These are phyloP conservation scores for Sinocyclocheilus anophthalmus DNA, from an alignment of 2,113 vertebrate genomes.

Conservation along the genomic window DNA sequence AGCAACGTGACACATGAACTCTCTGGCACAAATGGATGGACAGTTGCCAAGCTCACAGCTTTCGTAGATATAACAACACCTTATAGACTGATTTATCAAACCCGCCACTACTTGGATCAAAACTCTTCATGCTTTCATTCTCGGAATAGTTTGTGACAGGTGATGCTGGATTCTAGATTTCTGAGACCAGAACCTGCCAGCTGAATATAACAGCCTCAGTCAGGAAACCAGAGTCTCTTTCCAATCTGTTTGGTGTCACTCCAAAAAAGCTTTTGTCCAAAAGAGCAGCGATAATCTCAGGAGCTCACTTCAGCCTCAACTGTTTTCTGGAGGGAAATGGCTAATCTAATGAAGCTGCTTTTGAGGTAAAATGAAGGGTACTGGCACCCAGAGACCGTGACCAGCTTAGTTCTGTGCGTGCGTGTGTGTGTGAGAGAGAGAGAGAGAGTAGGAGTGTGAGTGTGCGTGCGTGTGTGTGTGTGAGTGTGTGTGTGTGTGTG, in stretches of 20 bases:
- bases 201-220: constrained; percentile 48
- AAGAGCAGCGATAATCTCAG: constrained; percentile 67
- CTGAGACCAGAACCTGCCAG: constrained; percentile 10
- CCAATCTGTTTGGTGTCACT: constrained; percentile 67
- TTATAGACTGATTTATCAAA: background rate
- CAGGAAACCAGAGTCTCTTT: constrained; percentile 59
- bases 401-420: background rate
- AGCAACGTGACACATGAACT: constrained; percentile 68
- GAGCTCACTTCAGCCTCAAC: constrained; percentile 66
- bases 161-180: background rate
- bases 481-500: too few relatives aligned
- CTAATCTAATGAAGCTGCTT: constrained; percentile 55
- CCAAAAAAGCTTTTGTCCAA: constrained; percentile 69
- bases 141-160: background rate
- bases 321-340: constrained; percentile 62
- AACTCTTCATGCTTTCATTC: background rate
- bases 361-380: constrained; percentile 40
- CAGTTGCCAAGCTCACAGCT: constrained; percentile 64
- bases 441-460: too few relatives aligned
- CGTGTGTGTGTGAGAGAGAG: background rate
- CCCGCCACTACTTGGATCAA: background rate
- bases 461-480: too few relatives aligned
- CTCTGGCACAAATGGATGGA: constrained; percentile 45
- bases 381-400: constrained; percentile 16
- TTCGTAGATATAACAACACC: constrained; percentile 50